Percentiles rank a stretch among this genome's conserved stretches.
phyloP scores from a whole-genome alignment of 1,140 invertebrate species.

The Drosophila kikkawai region DNA sequence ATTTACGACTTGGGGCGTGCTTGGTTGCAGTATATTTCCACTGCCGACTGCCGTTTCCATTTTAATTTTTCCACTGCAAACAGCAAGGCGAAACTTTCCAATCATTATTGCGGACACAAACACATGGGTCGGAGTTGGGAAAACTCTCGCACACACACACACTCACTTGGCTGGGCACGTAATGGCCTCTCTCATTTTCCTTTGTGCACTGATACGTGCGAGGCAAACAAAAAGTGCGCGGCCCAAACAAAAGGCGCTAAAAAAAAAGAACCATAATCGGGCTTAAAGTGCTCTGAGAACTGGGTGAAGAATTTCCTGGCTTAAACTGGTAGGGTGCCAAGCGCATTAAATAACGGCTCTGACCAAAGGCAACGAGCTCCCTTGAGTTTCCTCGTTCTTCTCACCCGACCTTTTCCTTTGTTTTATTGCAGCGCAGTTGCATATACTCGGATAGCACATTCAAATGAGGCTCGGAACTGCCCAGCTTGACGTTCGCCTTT shows the following conservation, averaged over 20 bases:
- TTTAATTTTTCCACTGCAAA: constrained; percentile 56
- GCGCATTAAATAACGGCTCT: constrained; percentile 53
- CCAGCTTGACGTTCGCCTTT: constrained; percentile 12
- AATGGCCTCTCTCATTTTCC: constrained; percentile 62
- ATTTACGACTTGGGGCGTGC: constrained; percentile 65
- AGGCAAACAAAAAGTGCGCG: constrained; percentile 57
- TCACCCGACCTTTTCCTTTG: neutral
- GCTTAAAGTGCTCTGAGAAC: constrained; percentile 61
- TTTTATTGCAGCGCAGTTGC: constrained; percentile 10
- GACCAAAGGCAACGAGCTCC: neutral
- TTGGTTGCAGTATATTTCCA: constrained; percentile 68
- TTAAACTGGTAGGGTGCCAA: constrained; percentile 4
- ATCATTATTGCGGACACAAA: constrained; percentile 73
- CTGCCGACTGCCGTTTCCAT: constrained; percentile 33
- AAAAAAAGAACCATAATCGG: constrained; percentile 40
- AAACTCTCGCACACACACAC: constrained; percentile 27
- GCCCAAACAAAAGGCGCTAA: constrained; percentile 69
- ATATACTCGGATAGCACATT: constrained; percentile 5
- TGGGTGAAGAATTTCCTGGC: constrained; percentile 27
- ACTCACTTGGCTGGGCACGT: constrained; percentile 72
- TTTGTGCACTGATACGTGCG: constrained; percentile 80
- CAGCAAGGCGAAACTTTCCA: constrained; percentile 77
- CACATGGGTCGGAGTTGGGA: constrained; percentile 16
- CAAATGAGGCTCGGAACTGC: neutral
- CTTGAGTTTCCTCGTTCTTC: constrained; percentile 1